Evolutionary conservation across 2,113 vertebrate species (phyloP).

Genomic region (Archocentrus centrarchus): DNA sequence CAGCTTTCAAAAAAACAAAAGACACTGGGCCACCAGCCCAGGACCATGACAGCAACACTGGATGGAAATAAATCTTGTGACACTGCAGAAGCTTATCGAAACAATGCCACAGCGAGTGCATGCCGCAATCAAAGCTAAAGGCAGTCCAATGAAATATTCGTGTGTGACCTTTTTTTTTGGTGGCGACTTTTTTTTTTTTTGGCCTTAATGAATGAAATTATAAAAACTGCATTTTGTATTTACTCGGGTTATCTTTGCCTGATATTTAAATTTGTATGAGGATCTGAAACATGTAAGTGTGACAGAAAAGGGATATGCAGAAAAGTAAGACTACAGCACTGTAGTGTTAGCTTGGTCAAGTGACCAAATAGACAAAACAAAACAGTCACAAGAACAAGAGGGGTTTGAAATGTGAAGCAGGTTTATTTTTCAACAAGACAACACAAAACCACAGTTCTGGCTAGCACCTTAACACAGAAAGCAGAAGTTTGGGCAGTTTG

Average conservation of each 20-base stretch:
- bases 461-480: background rate
- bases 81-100: no score
- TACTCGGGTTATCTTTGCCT: background rate
- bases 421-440: background rate
- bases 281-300: background rate
- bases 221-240: background rate
- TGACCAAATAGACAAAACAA: rapidly evolving
- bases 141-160: no score
- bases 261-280: background rate
- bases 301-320: background rate
- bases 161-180: no score
- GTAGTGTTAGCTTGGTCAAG: background rate
- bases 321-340: background rate
- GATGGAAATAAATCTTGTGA: no score
- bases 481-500: background rate
- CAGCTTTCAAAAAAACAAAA: no score
- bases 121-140: no score
- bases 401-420: background rate
- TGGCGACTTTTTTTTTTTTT: no score
- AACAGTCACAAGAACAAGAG: background rate
- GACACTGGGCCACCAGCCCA: no score
- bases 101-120: no score
- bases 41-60: no score
- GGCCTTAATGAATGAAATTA: background rate
- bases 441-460: rapidly evolving